Base-by-base conservation (phyloP, 2,888 invertebrate species). In the Bimastos eiseni region DNA sequence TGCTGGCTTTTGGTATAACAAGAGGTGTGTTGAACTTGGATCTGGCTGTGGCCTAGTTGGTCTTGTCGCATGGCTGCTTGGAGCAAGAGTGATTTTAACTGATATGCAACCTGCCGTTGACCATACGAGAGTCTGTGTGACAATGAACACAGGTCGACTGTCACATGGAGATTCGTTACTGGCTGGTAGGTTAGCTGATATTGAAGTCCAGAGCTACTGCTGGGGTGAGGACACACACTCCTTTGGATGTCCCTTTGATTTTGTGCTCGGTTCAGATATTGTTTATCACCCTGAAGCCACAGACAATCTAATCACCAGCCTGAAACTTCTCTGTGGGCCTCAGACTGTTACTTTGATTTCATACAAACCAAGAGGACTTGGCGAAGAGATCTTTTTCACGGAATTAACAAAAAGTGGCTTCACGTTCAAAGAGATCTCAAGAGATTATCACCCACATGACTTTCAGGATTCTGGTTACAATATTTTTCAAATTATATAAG, bases 31-130 rank as follows among this genome's bases (percentile, higher is more conserved):
- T 37, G 93, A 93, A 86, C 90, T 93, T 24, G 93, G 93, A 30
- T 89, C 93, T n/a, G 93, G 93, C 21, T 93, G 92, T 90, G 93
- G 93, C 11, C 90, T 93, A 5, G 93, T 92, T n/a, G 91, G 92
- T 83, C 90, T 92, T 86, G 92, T 91, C 38, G 91, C 92, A 11
- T 92, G 91, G 89, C 41, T 92, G 49, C 55, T 90, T 19, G 93
- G 92, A 33, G 93, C 92, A 0, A 88, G 89, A 24, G 91, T 92
- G 33, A 90, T 89, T 17, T 41, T 91, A 24, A 93, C 93, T 37
- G 93, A 93, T 88, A 44, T 93, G 30, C 89, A 90, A 17, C 55
- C 90, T 15, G 90, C 91, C 36, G 17, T 91, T 13, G 84, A 37
- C 17, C 92, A 92, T 86, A 92, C 92, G 15, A 34, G 88, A 34